These are phyloP conservation scores for Drosophila nigricruria DNA, from an alignment of 2,888 invertebrate genomes.

Conservation along the genomic window DNA sequence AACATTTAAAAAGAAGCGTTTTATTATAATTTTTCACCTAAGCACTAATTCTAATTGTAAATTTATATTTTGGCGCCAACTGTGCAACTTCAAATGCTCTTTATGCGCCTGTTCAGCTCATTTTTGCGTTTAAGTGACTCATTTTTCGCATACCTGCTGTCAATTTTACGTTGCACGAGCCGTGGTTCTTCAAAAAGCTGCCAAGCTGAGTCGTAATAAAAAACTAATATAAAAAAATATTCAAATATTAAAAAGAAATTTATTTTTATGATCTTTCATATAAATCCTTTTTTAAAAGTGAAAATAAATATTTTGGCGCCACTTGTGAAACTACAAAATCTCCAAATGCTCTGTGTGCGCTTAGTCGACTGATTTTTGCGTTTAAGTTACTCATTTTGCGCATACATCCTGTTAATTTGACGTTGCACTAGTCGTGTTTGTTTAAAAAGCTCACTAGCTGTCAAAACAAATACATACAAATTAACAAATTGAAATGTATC, in stretches of 20 bases:
- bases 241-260: neutral
- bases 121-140: constrained; percentile 23
- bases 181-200: too few relatives aligned
- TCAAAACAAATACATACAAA: too few relatives aligned
- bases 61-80: constrained; percentile 33
- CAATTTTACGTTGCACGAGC: constrained; percentile 6
- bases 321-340: constrained; percentile 4
- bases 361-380: constrained; percentile 18
- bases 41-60: neutral
- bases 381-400: constrained; percentile 10
- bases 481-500: too few relatives aligned
- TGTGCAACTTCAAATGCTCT: neutral
- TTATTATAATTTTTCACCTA: too few relatives aligned
- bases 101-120: constrained; percentile 8
- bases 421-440: constrained; percentile 4
- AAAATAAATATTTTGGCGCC: constrained; percentile 36
- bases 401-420: constrained; percentile 26
- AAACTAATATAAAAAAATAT: too few relatives aligned
- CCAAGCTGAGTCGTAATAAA: too few relatives aligned
- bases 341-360: constrained; percentile 5
- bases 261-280: neutral
- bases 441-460: neutral
- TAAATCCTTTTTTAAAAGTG: neutral
- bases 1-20: too few relatives aligned
- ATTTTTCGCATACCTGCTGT: constrained; percentile 25